phyloP scores from a whole-genome alignment of 2,113 vertebrate species.

The Cephalopterus ornatus region DNA sequence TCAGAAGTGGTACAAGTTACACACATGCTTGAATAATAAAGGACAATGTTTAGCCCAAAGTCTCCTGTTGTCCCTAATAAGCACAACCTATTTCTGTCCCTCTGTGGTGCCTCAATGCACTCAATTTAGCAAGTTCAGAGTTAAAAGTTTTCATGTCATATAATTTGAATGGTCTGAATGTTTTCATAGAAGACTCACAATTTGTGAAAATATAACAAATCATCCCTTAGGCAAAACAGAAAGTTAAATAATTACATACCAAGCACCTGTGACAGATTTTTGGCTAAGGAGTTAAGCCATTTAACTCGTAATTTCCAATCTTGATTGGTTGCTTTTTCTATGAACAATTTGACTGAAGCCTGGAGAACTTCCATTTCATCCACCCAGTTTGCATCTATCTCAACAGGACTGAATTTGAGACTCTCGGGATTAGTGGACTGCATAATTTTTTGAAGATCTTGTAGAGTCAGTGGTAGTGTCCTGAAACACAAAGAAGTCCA shows the following conservation, averaged over 20 bases:
- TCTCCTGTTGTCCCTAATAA: background rate
- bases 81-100: background rate
- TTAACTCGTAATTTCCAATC: constrained; percentile 91
- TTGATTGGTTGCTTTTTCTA: constrained; percentile 86
- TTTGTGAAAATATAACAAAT: background rate
- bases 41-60: background rate
- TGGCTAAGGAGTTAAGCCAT: constrained; percentile 89
- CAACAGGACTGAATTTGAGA: constrained; percentile 74
- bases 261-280: constrained; percentile 76
- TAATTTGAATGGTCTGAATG: background rate
- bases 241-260: constrained; percentile 61
- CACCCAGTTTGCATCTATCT: constrained; percentile 65
- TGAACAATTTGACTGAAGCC: constrained; percentile 83
- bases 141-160: background rate
- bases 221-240: background rate
- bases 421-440: constrained; percentile 79
- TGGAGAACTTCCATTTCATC: constrained; percentile 80
- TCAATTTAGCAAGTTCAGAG: background rate
- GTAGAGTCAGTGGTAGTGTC: constrained; percentile 82
- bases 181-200: background rate
- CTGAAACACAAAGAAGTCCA: constrained; percentile 67
- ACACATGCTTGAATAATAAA: background rate
- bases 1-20: background rate
- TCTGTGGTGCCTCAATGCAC: background rate
- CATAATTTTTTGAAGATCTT: constrained; percentile 83